phyloP scores from a whole-genome alignment of 2,113 vertebrate genomes.

The Gymnarchus niloticus region DNA sequence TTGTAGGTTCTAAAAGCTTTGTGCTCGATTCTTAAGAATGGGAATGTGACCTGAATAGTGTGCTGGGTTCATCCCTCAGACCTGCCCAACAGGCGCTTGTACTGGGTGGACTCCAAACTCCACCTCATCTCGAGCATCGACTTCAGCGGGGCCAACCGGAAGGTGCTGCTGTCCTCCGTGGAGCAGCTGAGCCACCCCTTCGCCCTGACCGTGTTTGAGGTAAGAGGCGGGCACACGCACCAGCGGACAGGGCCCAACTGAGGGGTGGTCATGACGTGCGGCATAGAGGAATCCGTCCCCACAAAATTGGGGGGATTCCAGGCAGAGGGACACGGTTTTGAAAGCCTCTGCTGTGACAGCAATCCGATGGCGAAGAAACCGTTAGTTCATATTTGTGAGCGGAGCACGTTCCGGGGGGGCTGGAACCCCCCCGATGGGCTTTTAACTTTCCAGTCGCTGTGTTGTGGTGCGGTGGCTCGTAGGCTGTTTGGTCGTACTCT shows the following conservation, averaged over 20 bases:
- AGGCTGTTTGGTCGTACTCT: no score
- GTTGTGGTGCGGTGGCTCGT: no score
- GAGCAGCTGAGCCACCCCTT: constrained; percentile 86
- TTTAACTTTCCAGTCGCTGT: not conserved
- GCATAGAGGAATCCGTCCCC: not conserved
- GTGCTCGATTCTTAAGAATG: constrained; percentile 14
- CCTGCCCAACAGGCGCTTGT: constrained; percentile 84
- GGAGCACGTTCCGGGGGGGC: not conserved
- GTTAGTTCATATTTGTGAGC: constrained; percentile 9
- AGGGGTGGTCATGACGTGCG: not conserved
- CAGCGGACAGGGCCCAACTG: not conserved
- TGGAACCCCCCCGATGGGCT: not conserved
- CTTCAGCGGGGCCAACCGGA: constrained; percentile 82
- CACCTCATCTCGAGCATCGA: constrained; percentile 89
- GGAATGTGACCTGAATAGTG: constrained; percentile 20
- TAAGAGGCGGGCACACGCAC: constrained; percentile 41
- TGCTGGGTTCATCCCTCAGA: constrained; percentile 63
- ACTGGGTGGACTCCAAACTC: constrained; percentile 97
- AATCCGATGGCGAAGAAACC: not conserved
- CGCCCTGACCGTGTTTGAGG: constrained; percentile 93
- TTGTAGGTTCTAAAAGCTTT: no score
- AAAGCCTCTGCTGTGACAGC: not conserved
- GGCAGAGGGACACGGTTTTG: not conserved
- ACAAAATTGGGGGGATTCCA: not conserved
- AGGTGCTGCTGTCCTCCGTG: constrained; percentile 78